Evolutionary conservation across 1,140 invertebrate species (phyloP).

Genomic region (Hestina assimilis): DNA sequence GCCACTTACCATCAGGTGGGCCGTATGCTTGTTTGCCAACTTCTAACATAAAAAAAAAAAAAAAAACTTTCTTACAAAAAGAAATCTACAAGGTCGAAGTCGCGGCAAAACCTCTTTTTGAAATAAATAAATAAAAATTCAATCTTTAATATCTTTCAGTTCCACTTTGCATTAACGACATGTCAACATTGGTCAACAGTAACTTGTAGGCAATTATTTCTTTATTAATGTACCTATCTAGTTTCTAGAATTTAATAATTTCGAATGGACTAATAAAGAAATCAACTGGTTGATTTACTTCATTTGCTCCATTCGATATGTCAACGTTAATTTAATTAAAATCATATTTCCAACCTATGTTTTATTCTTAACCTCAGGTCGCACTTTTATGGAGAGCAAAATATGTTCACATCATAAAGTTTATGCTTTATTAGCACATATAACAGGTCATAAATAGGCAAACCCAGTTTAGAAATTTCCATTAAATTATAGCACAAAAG

Average conservation of each 20-base stretch:
- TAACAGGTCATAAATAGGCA: not conserved
- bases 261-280: constrained; percentile 18
- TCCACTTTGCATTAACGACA: constrained; percentile 4
- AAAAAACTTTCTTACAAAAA: too few relatives aligned
- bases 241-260: constrained; percentile 15
- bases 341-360: not conserved
- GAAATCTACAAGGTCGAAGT: too few relatives aligned
- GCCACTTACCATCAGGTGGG: too few relatives aligned
- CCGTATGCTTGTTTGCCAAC: too few relatives aligned
- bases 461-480: not conserved
- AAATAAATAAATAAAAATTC: not conserved
- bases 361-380: not conserved
- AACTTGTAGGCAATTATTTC: constrained; percentile 8
- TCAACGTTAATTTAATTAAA: constrained; percentile 15
- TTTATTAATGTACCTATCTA: constrained; percentile 12
- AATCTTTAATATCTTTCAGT: constrained; percentile 13
- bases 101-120: too few relatives aligned
- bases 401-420: not conserved
- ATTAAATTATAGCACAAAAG: not conserved
- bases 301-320: constrained; percentile 6
- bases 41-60: too few relatives aligned
- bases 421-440: not conserved
- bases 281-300: constrained; percentile 34
- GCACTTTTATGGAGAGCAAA: constrained; percentile 4
- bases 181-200: constrained; percentile 1